These are phyloP conservation scores for Acromyrmex echinatior DNA, from an alignment of 1,140 invertebrate species.

Conservation along the genomic window DNA sequence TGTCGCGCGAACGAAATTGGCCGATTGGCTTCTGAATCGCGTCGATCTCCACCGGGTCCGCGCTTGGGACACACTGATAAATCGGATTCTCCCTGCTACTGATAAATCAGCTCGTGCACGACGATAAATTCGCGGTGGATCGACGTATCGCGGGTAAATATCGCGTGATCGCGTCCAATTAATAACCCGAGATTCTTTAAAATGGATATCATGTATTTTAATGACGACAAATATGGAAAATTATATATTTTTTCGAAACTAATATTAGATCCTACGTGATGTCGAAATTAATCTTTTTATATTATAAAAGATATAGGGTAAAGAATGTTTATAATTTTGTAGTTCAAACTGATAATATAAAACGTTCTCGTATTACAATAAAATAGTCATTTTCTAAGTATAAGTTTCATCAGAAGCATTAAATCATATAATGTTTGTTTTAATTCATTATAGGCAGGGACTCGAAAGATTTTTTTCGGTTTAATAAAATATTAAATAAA, in stretches of 20 bases:
- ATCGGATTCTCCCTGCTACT: slow-evolving; percentile 66
- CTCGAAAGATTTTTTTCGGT: too few species aligned
- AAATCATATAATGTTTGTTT: background rate
- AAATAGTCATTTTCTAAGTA: background rate
- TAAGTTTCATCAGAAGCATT: background rate
- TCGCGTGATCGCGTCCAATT: slow-evolving; percentile 77
- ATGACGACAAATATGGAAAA: slow-evolving; percentile 49
- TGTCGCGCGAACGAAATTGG: slow-evolving; percentile 65
- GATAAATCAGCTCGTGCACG: slow-evolving; percentile 70
- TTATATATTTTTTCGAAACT: background rate
- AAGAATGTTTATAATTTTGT: slow-evolving; percentile 9
- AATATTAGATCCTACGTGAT: background rate
- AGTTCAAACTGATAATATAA: background rate
- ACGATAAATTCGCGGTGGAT: slow-evolving; percentile 71
- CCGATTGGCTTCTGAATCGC: slow-evolving; percentile 69
- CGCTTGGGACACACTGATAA: slow-evolving; percentile 71
- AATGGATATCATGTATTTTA: slow-evolving; percentile 68
- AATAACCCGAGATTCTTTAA: slow-evolving; percentile 72
- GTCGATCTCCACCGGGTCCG: slow-evolving; percentile 61
- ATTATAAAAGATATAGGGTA: background rate
- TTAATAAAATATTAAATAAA: too few species aligned
- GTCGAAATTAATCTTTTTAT: background rate
- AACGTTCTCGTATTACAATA: background rate
- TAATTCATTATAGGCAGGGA: background rate
- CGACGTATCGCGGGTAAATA: slow-evolving; percentile 75